Evolutionary conservation across 1,140 invertebrate species (phyloP).

Genomic region (Pectinophora gossypiella): DNA sequence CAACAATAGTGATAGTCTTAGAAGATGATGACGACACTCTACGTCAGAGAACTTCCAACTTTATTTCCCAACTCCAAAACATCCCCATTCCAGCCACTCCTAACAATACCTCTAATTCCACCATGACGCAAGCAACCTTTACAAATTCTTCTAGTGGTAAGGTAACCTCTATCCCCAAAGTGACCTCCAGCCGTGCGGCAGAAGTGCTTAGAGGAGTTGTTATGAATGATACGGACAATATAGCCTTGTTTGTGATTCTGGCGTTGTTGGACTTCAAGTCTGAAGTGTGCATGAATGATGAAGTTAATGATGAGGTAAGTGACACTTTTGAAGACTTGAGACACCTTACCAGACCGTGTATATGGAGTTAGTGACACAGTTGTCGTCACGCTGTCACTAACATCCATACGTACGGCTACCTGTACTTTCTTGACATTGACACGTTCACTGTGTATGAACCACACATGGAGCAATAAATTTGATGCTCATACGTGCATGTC

Average conservation of each 20-base stretch:
- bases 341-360: too few relatives aligned
- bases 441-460: too few relatives aligned
- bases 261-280: constrained; percentile 46
- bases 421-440: too few relatives aligned
- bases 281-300: constrained; percentile 38
- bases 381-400: too few relatives aligned
- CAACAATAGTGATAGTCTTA: constrained; percentile 33
- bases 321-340: too few relatives aligned
- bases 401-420: too few relatives aligned
- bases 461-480: too few relatives aligned
- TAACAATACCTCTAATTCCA: background rate
- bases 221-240: background rate
- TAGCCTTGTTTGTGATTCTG: constrained; percentile 22
- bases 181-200: constrained; percentile 7
- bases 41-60: constrained; percentile 20
- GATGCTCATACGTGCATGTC: too few relatives aligned
- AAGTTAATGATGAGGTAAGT: constrained; percentile 44
- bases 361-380: too few relatives aligned
- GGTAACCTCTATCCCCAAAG: background rate
- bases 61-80: constrained; percentile 3
- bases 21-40: constrained; percentile 44
- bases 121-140: background rate
- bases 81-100: background rate
- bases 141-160: background rate
- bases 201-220: constrained; percentile 10